Evolutionary conservation across 2,888 invertebrate genomes (phyloP).

Genomic region (Acrobasis consociella): DNA sequence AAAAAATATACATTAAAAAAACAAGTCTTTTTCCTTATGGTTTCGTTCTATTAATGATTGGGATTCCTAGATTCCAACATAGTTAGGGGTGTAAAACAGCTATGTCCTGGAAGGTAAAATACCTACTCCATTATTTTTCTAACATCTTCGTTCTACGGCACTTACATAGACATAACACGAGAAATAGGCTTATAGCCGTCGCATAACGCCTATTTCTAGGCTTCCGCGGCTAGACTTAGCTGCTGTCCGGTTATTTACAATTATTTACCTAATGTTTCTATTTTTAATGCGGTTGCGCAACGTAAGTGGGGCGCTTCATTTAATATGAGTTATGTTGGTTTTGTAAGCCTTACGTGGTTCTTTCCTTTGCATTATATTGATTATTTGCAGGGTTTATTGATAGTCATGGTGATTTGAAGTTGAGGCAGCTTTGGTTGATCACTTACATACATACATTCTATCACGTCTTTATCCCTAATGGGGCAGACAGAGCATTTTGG

Average conservation of each 20-base stretch:
- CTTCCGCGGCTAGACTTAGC: conserved; percentile 29
- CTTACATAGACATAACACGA: conserved; percentile 32
- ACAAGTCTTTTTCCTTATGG: no score
- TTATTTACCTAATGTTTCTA: conserved; percentile 29
- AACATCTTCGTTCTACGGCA: conserved; percentile 22
- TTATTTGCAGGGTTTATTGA: no score
- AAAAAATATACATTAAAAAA: no score
- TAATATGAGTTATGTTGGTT: conserved; percentile 11
- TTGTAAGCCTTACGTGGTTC: neutral
- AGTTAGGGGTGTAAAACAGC: neutral
- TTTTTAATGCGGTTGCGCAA: conserved; percentile 27
- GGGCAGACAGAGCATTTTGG: no score
- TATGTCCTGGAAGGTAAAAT: neutral
- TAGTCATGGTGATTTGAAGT: no score
- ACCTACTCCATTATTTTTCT: conserved; percentile 18
- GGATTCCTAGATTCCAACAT: no score
- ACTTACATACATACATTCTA: no score
- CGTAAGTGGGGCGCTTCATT: conserved; percentile 15
- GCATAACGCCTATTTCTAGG: conserved; percentile 34
- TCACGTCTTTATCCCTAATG: no score
- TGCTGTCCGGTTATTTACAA: conserved; percentile 20
- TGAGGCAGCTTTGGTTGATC: no score
- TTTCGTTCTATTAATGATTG: no score
- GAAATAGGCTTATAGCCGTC: conserved; percentile 35
- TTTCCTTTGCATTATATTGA: neutral